Evolutionary conservation across 2,113 vertebrate genomes (phyloP).

Genomic region (Galbula dea): DNA sequence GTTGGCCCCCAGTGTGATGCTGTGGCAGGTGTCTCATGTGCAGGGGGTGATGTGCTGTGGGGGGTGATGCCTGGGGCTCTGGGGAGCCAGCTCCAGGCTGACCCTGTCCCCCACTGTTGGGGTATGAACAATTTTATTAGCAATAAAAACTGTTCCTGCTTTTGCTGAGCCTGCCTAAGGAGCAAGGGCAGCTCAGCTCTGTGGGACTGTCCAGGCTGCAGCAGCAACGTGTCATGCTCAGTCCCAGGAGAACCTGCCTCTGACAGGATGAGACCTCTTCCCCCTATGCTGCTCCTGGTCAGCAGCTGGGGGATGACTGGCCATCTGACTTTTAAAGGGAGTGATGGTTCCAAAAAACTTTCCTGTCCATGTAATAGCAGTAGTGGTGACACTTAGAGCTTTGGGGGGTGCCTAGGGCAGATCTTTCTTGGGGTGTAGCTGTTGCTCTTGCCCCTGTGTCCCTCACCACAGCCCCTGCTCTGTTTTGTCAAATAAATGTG

Average conservation of each 20-base stretch:
- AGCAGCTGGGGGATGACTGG: not conserved
- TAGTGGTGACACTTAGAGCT: not conserved
- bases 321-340: not conserved
- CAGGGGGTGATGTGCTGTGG: not conserved
- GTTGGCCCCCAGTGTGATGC: too few species aligned
- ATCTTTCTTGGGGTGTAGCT: not conserved
- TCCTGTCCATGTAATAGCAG: not conserved
- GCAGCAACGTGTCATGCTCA: rapidly evolving
- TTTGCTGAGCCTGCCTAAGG: not conserved
- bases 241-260: rapidly evolving
- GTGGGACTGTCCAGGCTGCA: not conserved
- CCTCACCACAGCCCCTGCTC: not conserved
- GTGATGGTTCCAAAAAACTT: not conserved
- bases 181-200: not conserved
- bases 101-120: not conserved
- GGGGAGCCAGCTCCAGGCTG: not conserved
- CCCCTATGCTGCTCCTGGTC: not conserved
- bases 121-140: not conserved
- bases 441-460: rapidly evolving
- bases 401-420: rapidly evolving
- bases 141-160: conserved; percentile 12
- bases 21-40: rapidly evolving
- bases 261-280: not conserved
- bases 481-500: conserved; percentile 3
- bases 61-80: rapidly evolving